Conservation (phyloP, 2,113 vertebrate species). For the Cinclus mexicanus region DNA sequence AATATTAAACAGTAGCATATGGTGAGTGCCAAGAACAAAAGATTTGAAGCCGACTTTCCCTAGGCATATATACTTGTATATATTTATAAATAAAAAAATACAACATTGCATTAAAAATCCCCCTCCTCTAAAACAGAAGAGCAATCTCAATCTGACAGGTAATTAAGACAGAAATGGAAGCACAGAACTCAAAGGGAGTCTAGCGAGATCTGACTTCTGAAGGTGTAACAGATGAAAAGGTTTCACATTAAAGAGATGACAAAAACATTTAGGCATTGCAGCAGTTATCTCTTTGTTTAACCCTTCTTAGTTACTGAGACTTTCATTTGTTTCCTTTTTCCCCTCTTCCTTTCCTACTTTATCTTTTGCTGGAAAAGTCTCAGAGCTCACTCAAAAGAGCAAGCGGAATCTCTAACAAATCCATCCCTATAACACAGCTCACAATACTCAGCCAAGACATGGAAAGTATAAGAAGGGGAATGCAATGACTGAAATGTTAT, state of each 20-base stretch:
- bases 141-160: conserved; percentile 58
- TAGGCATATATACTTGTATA: not conserved
- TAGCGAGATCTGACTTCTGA: conserved; percentile 64
- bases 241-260: conserved; percentile 70
- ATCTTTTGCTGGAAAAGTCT: not conserved
- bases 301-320: conserved; percentile 47
- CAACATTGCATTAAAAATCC: not conserved
- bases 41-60: conserved; percentile 23
- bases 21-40: conserved; percentile 81
- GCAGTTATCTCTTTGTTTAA: conserved; percentile 70
- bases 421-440: not conserved
- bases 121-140: conserved; percentile 36
- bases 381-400: not conserved
- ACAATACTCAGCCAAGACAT: not conserved
- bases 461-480: not conserved
- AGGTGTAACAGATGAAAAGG: conserved; percentile 74
- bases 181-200: conserved; percentile 60
- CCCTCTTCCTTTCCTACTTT: not conserved
- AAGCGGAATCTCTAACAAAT: not conserved
- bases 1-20: conserved; percentile 89
- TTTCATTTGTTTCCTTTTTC: not conserved
- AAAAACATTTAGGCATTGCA: conserved; percentile 57
- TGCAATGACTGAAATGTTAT: not conserved
- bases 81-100: not conserved
- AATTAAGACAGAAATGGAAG: conserved; percentile 74